Conservation (phyloP, 2,797 vertebrate species). For the Anolis apletophallus region DNA sequence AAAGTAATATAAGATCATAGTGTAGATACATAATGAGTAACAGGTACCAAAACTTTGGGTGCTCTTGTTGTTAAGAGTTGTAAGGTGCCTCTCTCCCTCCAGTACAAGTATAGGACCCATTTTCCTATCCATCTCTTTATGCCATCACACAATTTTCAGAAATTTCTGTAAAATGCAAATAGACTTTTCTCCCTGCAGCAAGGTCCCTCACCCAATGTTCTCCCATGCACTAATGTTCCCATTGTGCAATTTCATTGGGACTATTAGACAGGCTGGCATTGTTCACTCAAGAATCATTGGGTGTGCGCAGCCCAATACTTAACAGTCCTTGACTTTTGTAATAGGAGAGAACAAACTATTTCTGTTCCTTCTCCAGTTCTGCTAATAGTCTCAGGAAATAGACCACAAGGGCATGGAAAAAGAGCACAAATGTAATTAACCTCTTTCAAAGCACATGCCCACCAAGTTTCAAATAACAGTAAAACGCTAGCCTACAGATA, state of each 20-base stretch:
- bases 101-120: background rate
- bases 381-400: background rate
- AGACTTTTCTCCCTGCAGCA: background rate
- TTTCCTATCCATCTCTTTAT: background rate
- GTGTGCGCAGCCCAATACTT: background rate
- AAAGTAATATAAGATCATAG: background rate
- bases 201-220: background rate
- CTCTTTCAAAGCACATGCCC: background rate
- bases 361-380: background rate
- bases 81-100: background rate
- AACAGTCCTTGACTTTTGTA: background rate
- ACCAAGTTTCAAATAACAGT: conserved; percentile 1
- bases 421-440: background rate
- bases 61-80: background rate
- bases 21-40: background rate
- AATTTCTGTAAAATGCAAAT: background rate
- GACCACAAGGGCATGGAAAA: background rate
- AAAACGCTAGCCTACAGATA: background rate
- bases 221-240: background rate
- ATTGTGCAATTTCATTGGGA: background rate
- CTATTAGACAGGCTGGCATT: background rate
- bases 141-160: background rate
- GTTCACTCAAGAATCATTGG: background rate
- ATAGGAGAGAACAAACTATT: background rate
- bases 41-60: background rate